phyloP scores from a whole-genome alignment of 2,113 vertebrate species.

The Smithornis capensis region DNA sequence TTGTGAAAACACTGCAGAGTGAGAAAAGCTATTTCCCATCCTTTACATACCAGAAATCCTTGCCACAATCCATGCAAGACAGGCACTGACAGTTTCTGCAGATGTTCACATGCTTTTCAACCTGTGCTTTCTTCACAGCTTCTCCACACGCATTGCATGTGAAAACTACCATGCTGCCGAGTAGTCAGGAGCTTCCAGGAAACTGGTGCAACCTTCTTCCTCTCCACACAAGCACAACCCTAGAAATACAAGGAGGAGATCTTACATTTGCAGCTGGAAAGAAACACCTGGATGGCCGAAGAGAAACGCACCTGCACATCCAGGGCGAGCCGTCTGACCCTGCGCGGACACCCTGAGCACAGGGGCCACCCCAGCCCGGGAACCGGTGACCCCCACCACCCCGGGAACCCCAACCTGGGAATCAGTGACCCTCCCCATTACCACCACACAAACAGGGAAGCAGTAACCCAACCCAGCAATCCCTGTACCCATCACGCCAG shows the following conservation, averaged over 20 bases:
- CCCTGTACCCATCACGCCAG: fast-evolving
- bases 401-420: neutral
- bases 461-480: neutral
- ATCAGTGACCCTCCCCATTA: neutral
- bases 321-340: fast-evolving
- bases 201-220: neutral
- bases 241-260: neutral
- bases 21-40: neutral
- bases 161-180: slow-evolving; percentile 89
- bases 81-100: slow-evolving; percentile 84
- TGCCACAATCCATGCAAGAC: slow-evolving; percentile 95
- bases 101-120: slow-evolving; percentile 86
- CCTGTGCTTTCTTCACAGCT: slow-evolving; percentile 91
- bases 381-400: neutral
- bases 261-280: neutral
- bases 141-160: slow-evolving; percentile 90
- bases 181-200: neutral
- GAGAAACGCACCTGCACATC: fast-evolving
- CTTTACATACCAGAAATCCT: slow-evolving; percentile 88
- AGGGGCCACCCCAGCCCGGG: no score
- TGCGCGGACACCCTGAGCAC: fast-evolving
- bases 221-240: neutral
- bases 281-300: neutral
- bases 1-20: neutral
- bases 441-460: no score